Evolutionary conservation across 2,888 invertebrate species (phyloP).

Genomic region (Hesperia comma): DNA sequence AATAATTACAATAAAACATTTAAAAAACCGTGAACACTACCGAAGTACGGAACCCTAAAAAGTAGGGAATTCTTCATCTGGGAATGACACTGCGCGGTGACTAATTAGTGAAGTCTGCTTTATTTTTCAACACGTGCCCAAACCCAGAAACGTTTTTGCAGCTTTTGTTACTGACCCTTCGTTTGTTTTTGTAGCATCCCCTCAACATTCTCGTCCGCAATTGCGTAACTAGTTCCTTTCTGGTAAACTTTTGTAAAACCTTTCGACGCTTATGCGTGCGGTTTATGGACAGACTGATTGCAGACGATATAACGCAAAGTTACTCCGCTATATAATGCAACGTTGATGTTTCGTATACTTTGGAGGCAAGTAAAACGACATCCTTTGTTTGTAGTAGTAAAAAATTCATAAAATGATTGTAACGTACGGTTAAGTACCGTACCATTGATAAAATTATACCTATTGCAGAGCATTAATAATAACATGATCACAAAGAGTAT

Average conservation of each 20-base stretch:
- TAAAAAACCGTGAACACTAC: not conserved
- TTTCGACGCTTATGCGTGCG: slow-evolving; percentile 10
- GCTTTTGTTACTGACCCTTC: slow-evolving; percentile 8
- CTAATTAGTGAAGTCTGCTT: slow-evolving; percentile 33
- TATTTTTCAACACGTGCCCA: slow-evolving; percentile 30
- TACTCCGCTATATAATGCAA: not conserved
- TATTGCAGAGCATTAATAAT: no score
- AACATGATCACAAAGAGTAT: no score
- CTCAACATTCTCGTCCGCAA: not conserved
- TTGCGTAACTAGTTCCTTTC: slow-evolving; percentile 5
- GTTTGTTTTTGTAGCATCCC: slow-evolving; percentile 11
- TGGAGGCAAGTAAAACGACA: not conserved
- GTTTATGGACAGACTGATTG: slow-evolving; percentile 6
- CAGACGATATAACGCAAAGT: not conserved
- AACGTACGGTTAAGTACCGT: not conserved
- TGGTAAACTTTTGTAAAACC: slow-evolving; percentile 9
- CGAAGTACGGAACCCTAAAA: not conserved
- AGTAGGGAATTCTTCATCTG: slow-evolving; percentile 29
- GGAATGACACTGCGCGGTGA: slow-evolving; percentile 25
- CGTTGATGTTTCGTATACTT: not conserved
- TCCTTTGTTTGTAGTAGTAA: not conserved
- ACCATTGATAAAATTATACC: no score
- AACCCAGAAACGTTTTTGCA: slow-evolving; percentile 26
- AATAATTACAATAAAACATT: not conserved
- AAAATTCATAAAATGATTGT: not conserved